Evolutionary conservation across 2,888 invertebrate genomes (phyloP), one percentile per base, ranked within the genome.

Genomic region (Plagiodera versicolora): DNA sequence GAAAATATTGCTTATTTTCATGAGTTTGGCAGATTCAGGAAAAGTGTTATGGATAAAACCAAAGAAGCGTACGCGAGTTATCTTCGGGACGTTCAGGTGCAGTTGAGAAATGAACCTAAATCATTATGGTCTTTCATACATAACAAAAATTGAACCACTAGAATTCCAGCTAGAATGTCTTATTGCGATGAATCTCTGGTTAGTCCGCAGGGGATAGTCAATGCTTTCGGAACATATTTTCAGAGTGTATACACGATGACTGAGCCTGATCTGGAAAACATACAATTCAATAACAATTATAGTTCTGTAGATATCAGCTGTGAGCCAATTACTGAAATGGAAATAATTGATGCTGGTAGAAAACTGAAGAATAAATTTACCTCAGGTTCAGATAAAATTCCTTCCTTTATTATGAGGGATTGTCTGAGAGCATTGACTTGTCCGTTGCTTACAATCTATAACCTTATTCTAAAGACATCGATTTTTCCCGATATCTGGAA

Each of bases 371-470:
- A 59, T 14, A 59, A 53, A 48, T 48, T 47, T 14, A 59, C 47
- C 17, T 54, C 59, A 28, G 59, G 59, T 35, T 24, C 53, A 4
- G 54, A 54, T 46, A 59, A 17, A 32, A 46, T 59, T 47, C 45
- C 54, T 11, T 59, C 59, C 11, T 59, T 59, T 20, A 35, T 59
- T n/a, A 20, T 59, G n/a, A 46, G 35, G 19, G 48, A 59, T 35
- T 59, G 52, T 28, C 17, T 50, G 5, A 17, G 50, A 18, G 57
- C 8, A n/a, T 44, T 50, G 19, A 20, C 50, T 44, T 16, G 35
- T 24, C 45, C 28, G 4, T 39, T 58, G 51, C 8, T 17, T 17
- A 53, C 39, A 39, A 6, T 53, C 2, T 53, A 11, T 9, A 39
- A 53, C 39, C 39, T 39, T 1, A 39, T 46, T 17, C 44, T 44